Conservation (phyloP, 2,888 invertebrate species). For the Oscheius sp. region DNA sequence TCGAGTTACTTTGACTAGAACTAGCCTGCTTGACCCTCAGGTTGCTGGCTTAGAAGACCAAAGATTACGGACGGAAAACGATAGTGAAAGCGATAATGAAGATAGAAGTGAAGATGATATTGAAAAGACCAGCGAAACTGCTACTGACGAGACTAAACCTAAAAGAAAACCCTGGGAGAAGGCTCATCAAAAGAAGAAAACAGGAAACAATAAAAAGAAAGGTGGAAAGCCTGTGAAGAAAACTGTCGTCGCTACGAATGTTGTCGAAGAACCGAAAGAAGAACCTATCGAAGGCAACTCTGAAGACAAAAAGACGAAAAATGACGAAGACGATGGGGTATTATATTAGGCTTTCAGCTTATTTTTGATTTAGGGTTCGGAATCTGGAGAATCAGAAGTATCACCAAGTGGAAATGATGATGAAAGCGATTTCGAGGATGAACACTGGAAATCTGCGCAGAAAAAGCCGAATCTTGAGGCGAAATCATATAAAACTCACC, state of each 20-base stretch:
- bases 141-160: slow-evolving; percentile 74
- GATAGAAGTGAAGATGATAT: slow-evolving; percentile 73
- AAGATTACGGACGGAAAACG: slow-evolving; percentile 15
- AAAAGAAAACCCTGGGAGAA: slow-evolving; percentile 58
- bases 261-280: no score
- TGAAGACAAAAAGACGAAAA: no score
- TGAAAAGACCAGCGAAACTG: slow-evolving; percentile 75
- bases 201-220: slow-evolving; percentile 42
- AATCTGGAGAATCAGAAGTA: slow-evolving; percentile 47
- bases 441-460: slow-evolving; percentile 43
- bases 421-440: slow-evolving; percentile 53
- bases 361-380: slow-evolving; percentile 71
- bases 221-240: slow-evolving; percentile 18
- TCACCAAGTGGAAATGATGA: slow-evolving; percentile 32
- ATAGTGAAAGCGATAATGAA: slow-evolving; percentile 53
- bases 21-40: slow-evolving; percentile 80
- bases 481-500: slow-evolving; percentile 89
- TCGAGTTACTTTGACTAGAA: slow-evolving; percentile 85
- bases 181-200: slow-evolving; percentile 51
- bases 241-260: neutral
- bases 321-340: slow-evolving; percentile 31
- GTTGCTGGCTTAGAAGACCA: slow-evolving; percentile 41
- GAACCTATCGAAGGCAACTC: slow-evolving; percentile 17
- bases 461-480: slow-evolving; percentile 73
- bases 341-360: slow-evolving; percentile 5